Conservation (phyloP, 2,113 vertebrate genomes). For the Erpornis zantholeuca region DNA sequence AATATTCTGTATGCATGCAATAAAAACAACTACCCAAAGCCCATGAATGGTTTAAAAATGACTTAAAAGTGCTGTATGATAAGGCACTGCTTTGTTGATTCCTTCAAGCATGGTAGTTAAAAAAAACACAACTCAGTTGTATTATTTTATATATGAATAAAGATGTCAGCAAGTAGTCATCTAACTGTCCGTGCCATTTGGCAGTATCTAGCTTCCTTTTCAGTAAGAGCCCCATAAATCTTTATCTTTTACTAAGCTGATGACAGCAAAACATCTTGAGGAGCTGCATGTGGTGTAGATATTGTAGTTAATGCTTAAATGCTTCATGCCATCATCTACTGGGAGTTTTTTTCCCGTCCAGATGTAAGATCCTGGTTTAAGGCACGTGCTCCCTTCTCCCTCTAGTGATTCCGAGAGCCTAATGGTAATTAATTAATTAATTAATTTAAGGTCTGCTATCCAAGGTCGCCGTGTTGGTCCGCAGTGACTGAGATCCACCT, state of each 20-base stretch:
- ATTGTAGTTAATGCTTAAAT: constrained; percentile 13
- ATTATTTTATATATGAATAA: constrained; percentile 28
- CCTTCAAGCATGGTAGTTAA: constrained; percentile 21
- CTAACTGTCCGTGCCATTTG: constrained; percentile 56
- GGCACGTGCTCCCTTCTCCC: neutral
- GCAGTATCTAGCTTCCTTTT: constrained; percentile 58
- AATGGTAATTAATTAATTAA: neutral
- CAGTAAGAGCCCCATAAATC: constrained; percentile 61
- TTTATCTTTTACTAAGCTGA: constrained; percentile 58
- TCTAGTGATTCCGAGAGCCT: neutral
- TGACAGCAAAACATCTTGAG: constrained; percentile 59
- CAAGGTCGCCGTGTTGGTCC: accelerated
- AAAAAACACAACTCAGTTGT: constrained; percentile 12
- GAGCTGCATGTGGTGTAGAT: constrained; percentile 56
- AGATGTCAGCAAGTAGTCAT: constrained; percentile 54
- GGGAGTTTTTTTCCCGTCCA: neutral
- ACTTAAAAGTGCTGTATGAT: neutral
- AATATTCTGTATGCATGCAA: neutral
- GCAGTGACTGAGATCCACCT: neutral
- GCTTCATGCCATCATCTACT: constrained; percentile 17
- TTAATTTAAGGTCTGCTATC: neutral
- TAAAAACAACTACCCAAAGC: neutral
- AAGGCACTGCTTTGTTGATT: constrained; percentile 1
- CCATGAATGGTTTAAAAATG: neutral
- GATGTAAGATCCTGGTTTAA: constrained; percentile 16